Conservation (phyloP, 2,888 invertebrate species). For the Caenorhabditis sp. region DNA sequence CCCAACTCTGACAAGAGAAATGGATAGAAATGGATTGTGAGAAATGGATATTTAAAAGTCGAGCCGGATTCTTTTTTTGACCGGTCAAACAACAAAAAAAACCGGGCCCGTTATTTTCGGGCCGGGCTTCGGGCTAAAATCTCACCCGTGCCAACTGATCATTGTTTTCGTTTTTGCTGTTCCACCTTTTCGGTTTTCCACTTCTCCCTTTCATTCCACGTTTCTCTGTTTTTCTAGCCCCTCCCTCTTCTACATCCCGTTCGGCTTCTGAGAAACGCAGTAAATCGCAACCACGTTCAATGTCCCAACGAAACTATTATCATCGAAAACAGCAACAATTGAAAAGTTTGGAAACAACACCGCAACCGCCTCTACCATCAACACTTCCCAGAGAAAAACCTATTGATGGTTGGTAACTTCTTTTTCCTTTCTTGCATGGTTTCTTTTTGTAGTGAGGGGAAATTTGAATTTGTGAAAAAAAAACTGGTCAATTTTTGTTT, state of each 20-base stretch:
- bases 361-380: constrained; percentile 5
- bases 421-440: constrained; percentile 10
- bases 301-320: constrained; percentile 34
- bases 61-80: too few species aligned
- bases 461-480: neutral
- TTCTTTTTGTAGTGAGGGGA: too few species aligned
- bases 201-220: constrained; percentile 6
- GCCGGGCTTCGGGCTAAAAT: too few species aligned
- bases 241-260: constrained; percentile 29
- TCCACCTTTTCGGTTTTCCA: neutral
- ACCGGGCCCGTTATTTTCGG: too few species aligned
- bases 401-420: constrained; percentile 18
- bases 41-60: too few species aligned
- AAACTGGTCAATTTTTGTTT: too few species aligned
- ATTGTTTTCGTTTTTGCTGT: too few species aligned
- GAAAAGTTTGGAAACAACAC: neutral
- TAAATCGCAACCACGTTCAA: constrained; percentile 37
- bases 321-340: constrained; percentile 15
- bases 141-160: too few species aligned
- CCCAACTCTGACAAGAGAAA: too few species aligned
- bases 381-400: constrained; percentile 3
- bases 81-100: too few species aligned
- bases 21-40: too few species aligned
- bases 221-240: constrained; percentile 21
- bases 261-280: constrained; percentile 25